Evolutionary conservation across 2,113 vertebrate genomes (phyloP).

Genomic region (Lanius ludovicianus): DNA sequence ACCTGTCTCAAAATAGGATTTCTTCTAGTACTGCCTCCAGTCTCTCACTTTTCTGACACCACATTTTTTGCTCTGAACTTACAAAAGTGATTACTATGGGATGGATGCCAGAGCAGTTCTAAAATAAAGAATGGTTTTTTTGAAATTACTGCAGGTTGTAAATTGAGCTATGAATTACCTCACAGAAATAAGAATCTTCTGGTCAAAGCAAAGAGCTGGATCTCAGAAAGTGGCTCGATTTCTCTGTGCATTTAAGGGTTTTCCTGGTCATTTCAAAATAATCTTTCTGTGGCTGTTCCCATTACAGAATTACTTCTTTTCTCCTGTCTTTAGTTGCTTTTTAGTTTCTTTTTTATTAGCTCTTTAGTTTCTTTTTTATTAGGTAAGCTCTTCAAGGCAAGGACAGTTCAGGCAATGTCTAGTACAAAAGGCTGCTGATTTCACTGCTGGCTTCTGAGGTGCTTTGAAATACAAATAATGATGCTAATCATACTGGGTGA

Average conservation of each 20-base stretch:
- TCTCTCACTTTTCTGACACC: background rate
- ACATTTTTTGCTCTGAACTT: background rate
- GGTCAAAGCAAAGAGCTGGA: background rate
- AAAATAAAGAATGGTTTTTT: background rate
- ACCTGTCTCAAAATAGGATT: background rate
- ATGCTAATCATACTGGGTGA: background rate
- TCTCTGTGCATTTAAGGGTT: background rate
- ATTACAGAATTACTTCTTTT: background rate
- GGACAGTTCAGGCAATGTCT: background rate
- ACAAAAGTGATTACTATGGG: background rate
- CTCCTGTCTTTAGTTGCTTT: background rate
- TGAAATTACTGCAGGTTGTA: background rate
- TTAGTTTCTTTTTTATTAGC: background rate
- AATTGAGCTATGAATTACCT: background rate
- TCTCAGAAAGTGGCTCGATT: background rate
- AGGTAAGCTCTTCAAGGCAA: background rate
- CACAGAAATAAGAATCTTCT: background rate
- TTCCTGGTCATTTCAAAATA: background rate
- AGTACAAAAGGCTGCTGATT: slow-evolving; percentile 38
- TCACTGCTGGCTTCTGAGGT: background rate
- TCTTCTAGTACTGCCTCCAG: background rate
- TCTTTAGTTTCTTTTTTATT: background rate
- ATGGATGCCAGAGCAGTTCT: background rate
- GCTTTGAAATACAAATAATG: slow-evolving; percentile 17
- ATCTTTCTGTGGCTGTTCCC: background rate